Evolutionary conservation across 2,113 vertebrate species (phyloP).

Genomic region (Pungitius pungitius): DNA sequence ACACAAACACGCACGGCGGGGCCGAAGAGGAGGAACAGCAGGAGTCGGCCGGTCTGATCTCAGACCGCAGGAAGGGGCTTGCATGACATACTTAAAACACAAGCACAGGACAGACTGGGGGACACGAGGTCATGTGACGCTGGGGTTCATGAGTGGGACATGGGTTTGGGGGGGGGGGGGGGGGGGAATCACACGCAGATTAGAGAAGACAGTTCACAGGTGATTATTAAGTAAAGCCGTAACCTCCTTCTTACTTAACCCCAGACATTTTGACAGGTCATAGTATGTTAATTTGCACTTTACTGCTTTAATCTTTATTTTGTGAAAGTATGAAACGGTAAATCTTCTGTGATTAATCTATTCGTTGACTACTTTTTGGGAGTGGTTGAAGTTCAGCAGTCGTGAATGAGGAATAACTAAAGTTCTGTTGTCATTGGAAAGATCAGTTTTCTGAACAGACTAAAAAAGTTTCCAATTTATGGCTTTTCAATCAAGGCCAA

Average conservation of each 20-base stretch:
- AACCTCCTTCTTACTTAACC: not conserved
- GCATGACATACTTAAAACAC: slow-evolving; percentile 23
- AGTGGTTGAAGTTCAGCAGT: not conserved
- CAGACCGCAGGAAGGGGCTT: slow-evolving; percentile 38
- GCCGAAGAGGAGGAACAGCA: slow-evolving; percentile 42
- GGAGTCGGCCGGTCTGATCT: slow-evolving; percentile 28
- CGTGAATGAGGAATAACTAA: not conserved
- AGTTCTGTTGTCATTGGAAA: not conserved
- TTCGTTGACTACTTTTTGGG: not conserved
- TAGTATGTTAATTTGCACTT: not conserved
- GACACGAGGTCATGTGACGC: slow-evolving; percentile 61
- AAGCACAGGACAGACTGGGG: slow-evolving; percentile 41
- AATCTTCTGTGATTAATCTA: not conserved
- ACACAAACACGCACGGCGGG: not conserved
- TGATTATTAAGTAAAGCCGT: slow-evolving; percentile 22
- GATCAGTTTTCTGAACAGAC: not conserved
- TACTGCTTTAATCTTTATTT: not conserved
- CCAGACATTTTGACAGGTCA: not conserved
- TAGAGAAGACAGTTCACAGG: slow-evolving; percentile 33
- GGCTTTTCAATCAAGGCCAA: not conserved
- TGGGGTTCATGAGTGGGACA: slow-evolving; percentile 52
- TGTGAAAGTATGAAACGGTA: not conserved
- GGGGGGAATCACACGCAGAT: not conserved
- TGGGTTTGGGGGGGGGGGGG: not conserved
- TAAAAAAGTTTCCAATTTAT: not conserved